Base-by-base conservation (phyloP, 1,140 invertebrate genomes). In the Leptinotarsa texana region DNA sequence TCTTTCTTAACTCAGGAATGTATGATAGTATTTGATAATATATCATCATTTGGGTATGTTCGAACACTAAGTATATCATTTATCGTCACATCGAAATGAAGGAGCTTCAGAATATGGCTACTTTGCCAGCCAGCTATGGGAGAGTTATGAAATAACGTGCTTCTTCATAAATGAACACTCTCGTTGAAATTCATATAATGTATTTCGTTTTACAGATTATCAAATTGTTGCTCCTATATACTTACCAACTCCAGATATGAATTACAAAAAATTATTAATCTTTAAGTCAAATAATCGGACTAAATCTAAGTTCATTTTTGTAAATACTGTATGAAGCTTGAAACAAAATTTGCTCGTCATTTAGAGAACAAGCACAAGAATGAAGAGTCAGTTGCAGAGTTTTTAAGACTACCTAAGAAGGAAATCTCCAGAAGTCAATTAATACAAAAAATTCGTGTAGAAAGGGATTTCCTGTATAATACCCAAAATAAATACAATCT, bases 241-340 rank as follows among this genome's bases (percentile, higher is more conserved):
- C 27, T 33, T 33, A 6, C 27, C 27, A 33, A 33, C 27, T 33
- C 6, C 27, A 62, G 21, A 21, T 62, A 21, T 62, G 17, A 13
- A 62, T 21, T 21, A 62, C 17, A 13, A 17, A 62, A n/a, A 17
- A 33, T 33, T 22, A 21, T 4, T 24, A 4, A 3, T 24, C 24
- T 24, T 3, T 4, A 24, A 24, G 24, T 24, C 4, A 27, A n/a
- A 17, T 21, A 65, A 22, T 65, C 63, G 24, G 13, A 22, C 18
- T 22, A 65, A 33, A 33, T 33, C 63, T 24, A 65, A 21, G 21
- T n/a, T n/a, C 63, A 65, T 65, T 65, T 65, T 65, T 65, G 63
- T 21, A 22, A 13, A 65, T 65, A n/a, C 24, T 65, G 15, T 21
- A 65, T n/a, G 21, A 65, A 17, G 21, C 15, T n/a, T 15, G 8